These are phyloP conservation scores for Agrotis segetum DNA, from an alignment of 2,888 invertebrate genomes.

Conservation along the genomic window DNA sequence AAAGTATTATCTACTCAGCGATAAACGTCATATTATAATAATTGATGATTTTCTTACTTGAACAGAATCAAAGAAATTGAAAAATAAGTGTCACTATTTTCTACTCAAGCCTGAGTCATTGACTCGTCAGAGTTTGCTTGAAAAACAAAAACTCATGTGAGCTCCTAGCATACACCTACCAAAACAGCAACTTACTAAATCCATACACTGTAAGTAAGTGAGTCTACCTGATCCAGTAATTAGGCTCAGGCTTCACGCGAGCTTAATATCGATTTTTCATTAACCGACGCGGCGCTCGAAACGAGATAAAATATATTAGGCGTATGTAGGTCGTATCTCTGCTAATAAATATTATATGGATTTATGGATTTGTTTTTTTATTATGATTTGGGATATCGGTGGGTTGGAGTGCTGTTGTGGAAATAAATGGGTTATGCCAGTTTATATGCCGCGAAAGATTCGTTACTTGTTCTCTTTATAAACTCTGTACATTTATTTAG, in stretches of 20 bases:
- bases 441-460: not conserved
- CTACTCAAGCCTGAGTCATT: not conserved
- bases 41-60: too few relatives aligned
- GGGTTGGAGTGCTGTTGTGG: not conserved
- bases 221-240: slow-evolving; percentile 38
- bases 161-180: not conserved
- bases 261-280: slow-evolving; percentile 63
- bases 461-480: too few relatives aligned
- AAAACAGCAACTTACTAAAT: slow-evolving; percentile 4
- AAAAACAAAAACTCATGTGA: not conserved
- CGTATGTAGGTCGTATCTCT: slow-evolving; percentile 40
- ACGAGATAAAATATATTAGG: slow-evolving; percentile 62
- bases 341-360: slow-evolving; percentile 52
- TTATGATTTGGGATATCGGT: slow-evolving; percentile 31
- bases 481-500: too few relatives aligned
- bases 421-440: not conserved
- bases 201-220: slow-evolving; percentile 1
- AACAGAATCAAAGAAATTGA: not conserved
- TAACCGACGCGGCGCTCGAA: slow-evolving; percentile 38
- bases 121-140: not conserved
- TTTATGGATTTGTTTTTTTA: slow-evolving; percentile 34
- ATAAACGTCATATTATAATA: too few relatives aligned
- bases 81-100: not conserved
- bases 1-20: too few relatives aligned
- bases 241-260: slow-evolving; percentile 38